Conservation (phyloP, 2,113 vertebrate species). For the Pitta sordida region DNA sequence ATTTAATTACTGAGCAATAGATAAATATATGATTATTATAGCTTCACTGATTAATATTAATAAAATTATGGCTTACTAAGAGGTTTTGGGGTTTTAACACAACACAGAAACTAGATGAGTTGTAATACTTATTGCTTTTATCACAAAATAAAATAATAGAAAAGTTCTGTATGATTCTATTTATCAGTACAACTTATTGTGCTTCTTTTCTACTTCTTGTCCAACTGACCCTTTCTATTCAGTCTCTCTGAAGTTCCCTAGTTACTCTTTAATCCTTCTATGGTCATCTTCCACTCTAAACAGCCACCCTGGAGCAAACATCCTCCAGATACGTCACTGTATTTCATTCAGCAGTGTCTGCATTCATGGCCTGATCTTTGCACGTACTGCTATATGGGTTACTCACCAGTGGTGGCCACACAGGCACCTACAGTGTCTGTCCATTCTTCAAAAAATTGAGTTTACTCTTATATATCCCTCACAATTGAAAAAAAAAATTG, state of each 20-base stretch:
- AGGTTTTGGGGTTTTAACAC: background rate
- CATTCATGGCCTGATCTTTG: background rate
- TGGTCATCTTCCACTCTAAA: background rate
- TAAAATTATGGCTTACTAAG: background rate
- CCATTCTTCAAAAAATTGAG: background rate
- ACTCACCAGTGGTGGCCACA: too few species aligned
- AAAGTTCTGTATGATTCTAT: background rate
- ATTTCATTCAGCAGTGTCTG: background rate
- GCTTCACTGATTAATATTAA: background rate
- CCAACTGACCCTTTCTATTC: background rate
- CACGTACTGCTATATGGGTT: background rate
- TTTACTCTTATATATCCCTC: background rate
- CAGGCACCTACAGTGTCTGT: background rate
- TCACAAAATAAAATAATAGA: background rate
- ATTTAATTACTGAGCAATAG: background rate
- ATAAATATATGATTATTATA: background rate
- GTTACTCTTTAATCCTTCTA: background rate
- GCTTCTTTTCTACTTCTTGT: background rate
- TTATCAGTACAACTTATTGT: background rate
- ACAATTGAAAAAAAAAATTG: background rate
- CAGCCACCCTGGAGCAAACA: background rate
- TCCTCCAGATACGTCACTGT: background rate
- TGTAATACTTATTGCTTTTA: background rate
- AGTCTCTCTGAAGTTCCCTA: background rate
- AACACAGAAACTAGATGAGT: background rate